phyloP scores from a whole-genome alignment of 2,888 invertebrate genomes.

The Latheticus oryzae region DNA sequence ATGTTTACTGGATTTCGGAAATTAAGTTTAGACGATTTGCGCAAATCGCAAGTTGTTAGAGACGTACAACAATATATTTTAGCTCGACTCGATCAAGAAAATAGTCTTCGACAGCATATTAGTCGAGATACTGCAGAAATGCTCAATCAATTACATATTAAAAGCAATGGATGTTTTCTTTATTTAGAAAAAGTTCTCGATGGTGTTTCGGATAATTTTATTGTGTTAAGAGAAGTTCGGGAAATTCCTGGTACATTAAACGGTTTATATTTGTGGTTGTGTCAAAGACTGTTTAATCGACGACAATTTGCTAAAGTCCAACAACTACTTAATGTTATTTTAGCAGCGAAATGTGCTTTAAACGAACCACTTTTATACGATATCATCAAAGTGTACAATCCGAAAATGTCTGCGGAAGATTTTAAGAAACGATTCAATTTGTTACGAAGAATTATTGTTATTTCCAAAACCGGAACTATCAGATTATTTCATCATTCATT shows the following conservation, averaged over 20 bases:
- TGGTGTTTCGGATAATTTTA: conserved; percentile 93
- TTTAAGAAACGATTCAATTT: conserved; percentile 83
- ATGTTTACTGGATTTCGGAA: conserved; percentile 91
- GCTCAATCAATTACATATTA: conserved; percentile 93
- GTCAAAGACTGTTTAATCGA: conserved; percentile 90
- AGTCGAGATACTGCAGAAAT: conserved; percentile 94
- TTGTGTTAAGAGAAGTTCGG: conserved; percentile 88
- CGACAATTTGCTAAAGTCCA: conserved; percentile 89
- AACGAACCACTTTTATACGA: conserved; percentile 84
- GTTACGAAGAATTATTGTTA: conserved; percentile 73
- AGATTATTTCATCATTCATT: conserved; percentile 94
- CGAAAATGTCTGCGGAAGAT: conserved; percentile 81
- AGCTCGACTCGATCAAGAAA: conserved; percentile 89
- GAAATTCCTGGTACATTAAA: conserved; percentile 96
- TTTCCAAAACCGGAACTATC: conserved; percentile 72
- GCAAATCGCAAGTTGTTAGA: conserved; percentile 89
- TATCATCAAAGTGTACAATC: conserved; percentile 84
- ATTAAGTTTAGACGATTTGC: conserved; percentile 89
- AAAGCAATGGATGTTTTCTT: conserved; percentile 93
- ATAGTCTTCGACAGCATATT: conserved; percentile 87
- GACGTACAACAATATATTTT: conserved; percentile 97
- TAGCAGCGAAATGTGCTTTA: conserved; percentile 88
- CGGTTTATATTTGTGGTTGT: conserved; percentile 94
- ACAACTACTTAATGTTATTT: conserved; percentile 85
- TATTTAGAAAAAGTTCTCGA: conserved; percentile 90